phyloP scores from a whole-genome alignment of 2,113 vertebrate species.

The Seriola dumerili region DNA sequence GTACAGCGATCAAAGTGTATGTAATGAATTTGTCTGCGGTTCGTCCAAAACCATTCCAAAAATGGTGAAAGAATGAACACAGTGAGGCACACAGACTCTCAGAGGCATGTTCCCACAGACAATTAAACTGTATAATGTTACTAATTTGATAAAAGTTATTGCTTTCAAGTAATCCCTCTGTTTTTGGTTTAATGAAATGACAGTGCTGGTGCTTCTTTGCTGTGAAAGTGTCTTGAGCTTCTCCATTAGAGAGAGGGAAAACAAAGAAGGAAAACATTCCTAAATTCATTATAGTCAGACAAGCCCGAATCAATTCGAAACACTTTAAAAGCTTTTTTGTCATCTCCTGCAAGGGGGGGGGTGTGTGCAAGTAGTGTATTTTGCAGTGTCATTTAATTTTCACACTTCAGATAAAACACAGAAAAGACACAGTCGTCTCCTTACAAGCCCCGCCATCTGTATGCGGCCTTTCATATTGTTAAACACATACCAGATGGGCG shows the following conservation, averaged over 20 bases:
- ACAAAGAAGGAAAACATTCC: constrained; percentile 65
- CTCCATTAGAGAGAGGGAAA: constrained; percentile 45
- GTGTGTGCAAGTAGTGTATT: constrained; percentile 42
- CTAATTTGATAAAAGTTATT: constrained; percentile 48
- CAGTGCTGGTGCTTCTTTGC: constrained; percentile 9
- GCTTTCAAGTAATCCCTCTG: constrained; percentile 40
- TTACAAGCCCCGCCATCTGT: constrained; percentile 78
- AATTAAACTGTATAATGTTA: constrained; percentile 52
- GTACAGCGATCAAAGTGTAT: background rate
- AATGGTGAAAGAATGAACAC: constrained; percentile 50
- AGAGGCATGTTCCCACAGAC: constrained; percentile 47
- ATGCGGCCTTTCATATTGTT: constrained; percentile 80
- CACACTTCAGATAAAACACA: constrained; percentile 78
- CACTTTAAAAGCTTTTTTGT: constrained; percentile 52
- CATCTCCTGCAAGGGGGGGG: constrained; percentile 1
- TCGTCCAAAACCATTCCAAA: constrained; percentile 47
- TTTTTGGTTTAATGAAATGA: constrained; percentile 45
- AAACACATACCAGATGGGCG: constrained; percentile 94
- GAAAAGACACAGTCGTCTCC: constrained; percentile 62
- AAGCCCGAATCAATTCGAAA: constrained; percentile 64
- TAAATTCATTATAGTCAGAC: constrained; percentile 56
- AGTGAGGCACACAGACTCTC: background rate
- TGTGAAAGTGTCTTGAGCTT: constrained; percentile 40
- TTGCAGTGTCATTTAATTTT: constrained; percentile 78
- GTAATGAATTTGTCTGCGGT: constrained; percentile 4